Conservation (phyloP, 2,888 invertebrate genomes). For the Stenurella melanura region DNA sequence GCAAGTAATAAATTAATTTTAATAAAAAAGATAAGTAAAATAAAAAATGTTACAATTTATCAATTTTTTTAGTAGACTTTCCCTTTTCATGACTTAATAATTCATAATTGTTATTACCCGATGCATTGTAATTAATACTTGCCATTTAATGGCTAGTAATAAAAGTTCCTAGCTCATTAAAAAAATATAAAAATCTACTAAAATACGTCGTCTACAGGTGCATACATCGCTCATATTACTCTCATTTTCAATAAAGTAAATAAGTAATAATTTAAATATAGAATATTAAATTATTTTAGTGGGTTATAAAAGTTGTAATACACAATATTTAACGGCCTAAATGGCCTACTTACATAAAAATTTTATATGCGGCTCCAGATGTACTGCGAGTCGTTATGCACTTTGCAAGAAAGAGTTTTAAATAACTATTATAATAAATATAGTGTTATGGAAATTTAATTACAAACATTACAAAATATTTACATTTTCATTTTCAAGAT, state of each 20-base stretch:
- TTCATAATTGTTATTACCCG: slow-evolving; percentile 38
- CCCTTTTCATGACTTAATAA: slow-evolving; percentile 29
- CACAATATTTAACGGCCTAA: slow-evolving; percentile 9
- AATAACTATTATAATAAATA: background rate
- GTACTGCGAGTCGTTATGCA: slow-evolving; percentile 2
- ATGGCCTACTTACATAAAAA: slow-evolving; percentile 23
- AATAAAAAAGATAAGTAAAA: background rate
- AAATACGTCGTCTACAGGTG: slow-evolving; percentile 55
- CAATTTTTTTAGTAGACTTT: slow-evolving; percentile 5
- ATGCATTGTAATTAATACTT: slow-evolving; percentile 50
- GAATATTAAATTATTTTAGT: slow-evolving; percentile 45
- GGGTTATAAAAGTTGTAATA: slow-evolving; percentile 25
- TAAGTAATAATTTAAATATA: slow-evolving; percentile 53
- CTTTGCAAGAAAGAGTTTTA: background rate
- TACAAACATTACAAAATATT: background rate
- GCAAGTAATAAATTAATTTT: slow-evolving; percentile 8
- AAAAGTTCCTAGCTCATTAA: slow-evolving; percentile 51
- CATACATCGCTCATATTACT: slow-evolving; percentile 53
- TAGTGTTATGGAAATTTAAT: background rate
- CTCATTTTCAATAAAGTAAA: slow-evolving; percentile 54
- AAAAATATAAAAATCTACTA: slow-evolving; percentile 53
- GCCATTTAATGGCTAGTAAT: slow-evolving; percentile 48
- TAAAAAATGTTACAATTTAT: background rate
- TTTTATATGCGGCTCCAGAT: slow-evolving; percentile 2
- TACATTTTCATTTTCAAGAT: background rate